These are phyloP conservation scores for Popillia japonica DNA, from an alignment of 1,140 invertebrate species.

Conservation along the genomic window DNA sequence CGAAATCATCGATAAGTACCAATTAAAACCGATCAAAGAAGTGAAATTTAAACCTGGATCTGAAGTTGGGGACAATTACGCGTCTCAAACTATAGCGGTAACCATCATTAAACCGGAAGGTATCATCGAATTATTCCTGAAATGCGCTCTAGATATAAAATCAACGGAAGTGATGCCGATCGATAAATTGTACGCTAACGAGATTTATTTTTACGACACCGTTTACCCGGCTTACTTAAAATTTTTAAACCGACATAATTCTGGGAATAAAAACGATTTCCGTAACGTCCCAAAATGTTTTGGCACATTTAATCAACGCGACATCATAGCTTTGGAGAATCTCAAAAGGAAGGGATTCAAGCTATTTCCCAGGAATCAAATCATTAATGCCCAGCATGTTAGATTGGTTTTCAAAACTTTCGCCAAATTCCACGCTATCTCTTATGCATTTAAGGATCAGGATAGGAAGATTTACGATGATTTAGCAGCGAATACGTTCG, in stretches of 20 bases:
- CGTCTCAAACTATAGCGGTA: neutral
- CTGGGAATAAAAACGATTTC: conserved; percentile 40
- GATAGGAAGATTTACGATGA: conserved; percentile 47
- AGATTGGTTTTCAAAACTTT: conserved; percentile 62
- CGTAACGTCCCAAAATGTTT: conserved; percentile 58
- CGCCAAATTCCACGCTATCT: conserved; percentile 65
- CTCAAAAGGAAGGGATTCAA: conserved; percentile 59
- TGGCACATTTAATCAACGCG: conserved; percentile 52
- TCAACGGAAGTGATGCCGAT: neutral
- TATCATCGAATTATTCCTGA: neutral
- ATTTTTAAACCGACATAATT: neutral
- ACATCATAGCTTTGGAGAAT: conserved; percentile 66
- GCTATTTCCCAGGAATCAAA: conserved; percentile 61
- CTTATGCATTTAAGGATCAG: conserved; percentile 62
- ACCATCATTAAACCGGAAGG: neutral
- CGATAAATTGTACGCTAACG: neutral
- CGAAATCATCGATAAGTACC: neutral
- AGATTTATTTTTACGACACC: conserved; percentile 14
- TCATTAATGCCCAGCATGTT: conserved; percentile 61
- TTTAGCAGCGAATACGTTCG: neutral
- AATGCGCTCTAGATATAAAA: conserved; percentile 25
- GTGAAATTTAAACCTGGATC: neutral
- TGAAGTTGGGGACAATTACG: neutral
- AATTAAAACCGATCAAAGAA: neutral
- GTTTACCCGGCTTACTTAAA: neutral